Percentiles rank a stretch among this genome's conserved stretches.
These are phyloP conservation scores for Cetoscarus ocellatus DNA, from an alignment of 2,797 vertebrate species.

Conservation along the genomic window DNA sequence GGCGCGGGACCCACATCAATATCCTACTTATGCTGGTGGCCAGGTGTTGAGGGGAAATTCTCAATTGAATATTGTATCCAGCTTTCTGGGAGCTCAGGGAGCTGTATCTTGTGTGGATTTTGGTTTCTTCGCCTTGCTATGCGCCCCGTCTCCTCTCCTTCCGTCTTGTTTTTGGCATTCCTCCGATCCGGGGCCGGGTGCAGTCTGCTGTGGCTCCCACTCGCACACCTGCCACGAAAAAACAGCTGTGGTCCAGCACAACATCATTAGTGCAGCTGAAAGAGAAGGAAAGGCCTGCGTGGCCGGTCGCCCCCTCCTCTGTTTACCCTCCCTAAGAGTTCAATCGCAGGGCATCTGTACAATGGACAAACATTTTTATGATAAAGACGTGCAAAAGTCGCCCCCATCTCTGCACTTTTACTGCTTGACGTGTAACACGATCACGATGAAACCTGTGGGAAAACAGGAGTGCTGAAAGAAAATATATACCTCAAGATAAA, in stretches of 20 bases:
- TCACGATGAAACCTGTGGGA: slow-evolving; percentile 67
- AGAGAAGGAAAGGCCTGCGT: slow-evolving; percentile 77
- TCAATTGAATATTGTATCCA: slow-evolving; percentile 78
- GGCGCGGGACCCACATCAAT: slow-evolving; percentile 71
- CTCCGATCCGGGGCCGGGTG: slow-evolving; percentile 68
- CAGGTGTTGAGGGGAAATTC: slow-evolving; percentile 83
- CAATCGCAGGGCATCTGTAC: slow-evolving; percentile 76
- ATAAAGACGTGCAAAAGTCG: slow-evolving; percentile 72
- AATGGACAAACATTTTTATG: slow-evolving; percentile 73
- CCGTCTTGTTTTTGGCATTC: slow-evolving; percentile 84
- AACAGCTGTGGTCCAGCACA: slow-evolving; percentile 83
- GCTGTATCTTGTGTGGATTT: slow-evolving; percentile 76
- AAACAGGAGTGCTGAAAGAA: slow-evolving; percentile 67
- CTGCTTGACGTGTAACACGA: slow-evolving; percentile 57
- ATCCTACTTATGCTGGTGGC: slow-evolving; percentile 71
- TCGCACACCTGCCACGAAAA: slow-evolving; percentile 85
- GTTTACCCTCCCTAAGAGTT: slow-evolving; percentile 77
- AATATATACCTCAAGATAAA: slow-evolving; percentile 68
- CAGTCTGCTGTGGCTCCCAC: slow-evolving; percentile 70
- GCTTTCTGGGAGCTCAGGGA: slow-evolving; percentile 72
- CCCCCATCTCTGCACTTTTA: slow-evolving; percentile 10
- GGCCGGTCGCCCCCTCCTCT: slow-evolving; percentile 45
- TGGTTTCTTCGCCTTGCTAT: slow-evolving; percentile 57
- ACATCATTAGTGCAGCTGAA: slow-evolving; percentile 85
- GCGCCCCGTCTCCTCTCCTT: slow-evolving; percentile 79